phyloP scores from a whole-genome alignment of 2,797 vertebrate genomes.

The Gallirallus australis region DNA sequence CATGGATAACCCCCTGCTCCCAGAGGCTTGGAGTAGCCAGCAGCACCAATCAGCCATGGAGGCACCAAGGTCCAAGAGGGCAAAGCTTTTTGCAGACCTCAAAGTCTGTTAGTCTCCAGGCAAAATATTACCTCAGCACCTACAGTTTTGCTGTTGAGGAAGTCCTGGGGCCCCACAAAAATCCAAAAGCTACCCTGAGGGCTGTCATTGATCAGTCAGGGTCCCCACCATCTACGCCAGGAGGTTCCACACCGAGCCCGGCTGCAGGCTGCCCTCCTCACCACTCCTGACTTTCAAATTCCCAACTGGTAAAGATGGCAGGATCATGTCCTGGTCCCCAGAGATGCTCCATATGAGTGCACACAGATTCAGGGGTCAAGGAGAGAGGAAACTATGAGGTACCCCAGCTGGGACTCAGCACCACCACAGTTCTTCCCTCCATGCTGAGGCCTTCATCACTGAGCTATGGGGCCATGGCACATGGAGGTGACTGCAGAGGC shows the following conservation, averaged over 20 bases:
- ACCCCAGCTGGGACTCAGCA: not conserved
- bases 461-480: fast-evolving
- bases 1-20: not conserved
- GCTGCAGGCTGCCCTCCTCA: not conserved
- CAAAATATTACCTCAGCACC: not conserved
- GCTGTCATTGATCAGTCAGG: not conserved
- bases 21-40: not conserved
- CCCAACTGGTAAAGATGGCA: not conserved
- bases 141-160: not conserved
- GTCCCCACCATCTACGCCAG: not conserved
- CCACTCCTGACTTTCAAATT: not conserved
- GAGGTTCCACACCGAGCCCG: fast-evolving
- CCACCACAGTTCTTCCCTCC: fast-evolving
- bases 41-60: fast-evolving
- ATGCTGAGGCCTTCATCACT: not conserved
- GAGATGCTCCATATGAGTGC: not conserved
- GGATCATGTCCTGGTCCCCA: not conserved
- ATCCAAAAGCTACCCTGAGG: not conserved
- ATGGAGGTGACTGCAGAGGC: fast-evolving
- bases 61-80: not conserved
- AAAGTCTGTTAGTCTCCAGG: not conserved
- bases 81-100: not conserved
- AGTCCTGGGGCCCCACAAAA: not conserved
- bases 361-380: not conserved
- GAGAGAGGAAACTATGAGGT: not conserved